A percentile compares a stretch with the other conserved stretches of the same genome.
Conservation (phyloP, 2,797 vertebrate species). For the Mormyrus proboscirostris region DNA sequence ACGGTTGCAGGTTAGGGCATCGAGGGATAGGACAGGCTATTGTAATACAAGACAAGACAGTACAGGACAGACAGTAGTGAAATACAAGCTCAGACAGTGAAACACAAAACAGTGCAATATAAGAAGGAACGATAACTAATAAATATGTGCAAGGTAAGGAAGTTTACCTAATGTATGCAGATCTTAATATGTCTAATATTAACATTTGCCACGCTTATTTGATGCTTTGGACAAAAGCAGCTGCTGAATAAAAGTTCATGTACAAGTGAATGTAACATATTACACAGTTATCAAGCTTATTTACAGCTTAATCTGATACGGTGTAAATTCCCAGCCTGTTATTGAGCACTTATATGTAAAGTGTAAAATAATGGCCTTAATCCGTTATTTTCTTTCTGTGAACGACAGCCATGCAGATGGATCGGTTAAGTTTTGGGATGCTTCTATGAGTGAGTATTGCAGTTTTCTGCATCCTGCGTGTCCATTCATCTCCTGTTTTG, state of each 20-base stretch:
- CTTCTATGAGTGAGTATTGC: slow-evolving; percentile 84
- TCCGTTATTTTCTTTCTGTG: slow-evolving; percentile 25
- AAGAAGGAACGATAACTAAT: background rate
- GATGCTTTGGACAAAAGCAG: background rate
- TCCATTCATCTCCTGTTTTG: background rate
- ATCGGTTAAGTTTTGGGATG: slow-evolving; percentile 96
- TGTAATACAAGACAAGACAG: background rate
- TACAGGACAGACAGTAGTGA: background rate
- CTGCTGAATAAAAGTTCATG: background rate
- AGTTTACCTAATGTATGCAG: background rate
- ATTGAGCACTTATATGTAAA: background rate
- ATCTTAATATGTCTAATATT: background rate
- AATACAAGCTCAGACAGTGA: background rate
- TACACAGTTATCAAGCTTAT: background rate
- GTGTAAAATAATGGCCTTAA: background rate
- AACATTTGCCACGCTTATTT: background rate
- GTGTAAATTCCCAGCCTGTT: background rate
- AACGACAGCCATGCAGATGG: slow-evolving; percentile 88
- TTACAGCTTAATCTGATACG: background rate
- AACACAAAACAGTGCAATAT: background rate
- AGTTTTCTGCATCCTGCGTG: background rate
- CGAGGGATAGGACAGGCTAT: background rate
- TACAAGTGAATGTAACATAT: background rate
- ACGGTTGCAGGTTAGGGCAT: background rate
- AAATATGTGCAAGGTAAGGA: background rate